A percentile compares a stretch with the other conserved stretches of the same genome.
phyloP scores from a whole-genome alignment of 2,797 vertebrate genomes.

The Ptychobarbus kaznakovi region DNA sequence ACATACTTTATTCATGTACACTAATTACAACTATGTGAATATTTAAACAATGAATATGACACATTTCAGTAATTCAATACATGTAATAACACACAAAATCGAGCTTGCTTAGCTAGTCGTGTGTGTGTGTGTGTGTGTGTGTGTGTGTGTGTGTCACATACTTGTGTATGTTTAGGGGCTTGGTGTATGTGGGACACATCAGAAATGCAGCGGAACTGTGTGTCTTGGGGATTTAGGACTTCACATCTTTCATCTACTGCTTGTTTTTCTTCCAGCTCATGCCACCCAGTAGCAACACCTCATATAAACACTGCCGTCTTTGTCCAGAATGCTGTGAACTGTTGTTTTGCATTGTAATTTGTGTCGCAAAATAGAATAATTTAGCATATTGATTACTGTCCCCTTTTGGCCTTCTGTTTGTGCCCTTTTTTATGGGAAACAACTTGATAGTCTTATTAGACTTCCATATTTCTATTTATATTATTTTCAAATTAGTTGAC shows the following conservation, averaged over 20 bases:
- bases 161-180: not conserved
- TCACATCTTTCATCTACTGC: constrained; percentile 56
- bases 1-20: not conserved
- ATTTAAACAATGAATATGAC: not conserved
- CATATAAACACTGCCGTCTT: constrained; percentile 39
- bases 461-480: constrained; percentile 33
- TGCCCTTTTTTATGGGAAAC: constrained; percentile 16
- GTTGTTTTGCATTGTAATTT: constrained; percentile 35
- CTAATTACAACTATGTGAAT: not conserved
- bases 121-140: not conserved
- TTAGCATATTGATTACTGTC: constrained; percentile 21
- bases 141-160: not conserved
- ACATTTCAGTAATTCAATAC: not conserved
- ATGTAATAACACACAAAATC: not conserved
- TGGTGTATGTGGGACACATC: constrained; percentile 11
- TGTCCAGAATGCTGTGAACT: constrained; percentile 62
- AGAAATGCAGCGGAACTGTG: constrained; percentile 7
- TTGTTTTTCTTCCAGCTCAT: constrained; percentile 60
- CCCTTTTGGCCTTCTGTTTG: not conserved
- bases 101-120: not conserved
- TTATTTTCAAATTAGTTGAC: not conserved
- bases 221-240: constrained; percentile 22
- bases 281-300: constrained; percentile 67
- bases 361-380: constrained; percentile 24
- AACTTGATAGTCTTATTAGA: constrained; percentile 20